Evolutionary conservation across 1,140 invertebrate species (phyloP), one percentile per base, ranked within the genome.

Genomic region (Megalonaias nervosa): DNA sequence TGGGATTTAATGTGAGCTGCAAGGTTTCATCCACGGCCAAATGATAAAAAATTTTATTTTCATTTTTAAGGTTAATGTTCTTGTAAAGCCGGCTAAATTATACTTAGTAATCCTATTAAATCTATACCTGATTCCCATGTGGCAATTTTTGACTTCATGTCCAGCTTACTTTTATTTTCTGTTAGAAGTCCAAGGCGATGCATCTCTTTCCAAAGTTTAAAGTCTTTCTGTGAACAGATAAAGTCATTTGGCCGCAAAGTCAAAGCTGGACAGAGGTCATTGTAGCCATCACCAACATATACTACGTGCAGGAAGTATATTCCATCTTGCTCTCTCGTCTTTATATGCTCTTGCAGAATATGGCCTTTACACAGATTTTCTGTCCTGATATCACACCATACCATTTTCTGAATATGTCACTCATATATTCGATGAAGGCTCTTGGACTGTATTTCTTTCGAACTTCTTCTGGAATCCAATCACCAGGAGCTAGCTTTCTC

Each of bases 301-400:
- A 93, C 90, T 14, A 95, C 90, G 74, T 87, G 91, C 31, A 92
- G 88, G 85, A 94, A 96, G 6, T 83, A 73, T 1, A 31, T 1
- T 1, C 92, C 82, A 58, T 92, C 89, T 0, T 89, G 79, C 57
- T 86, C 87, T 77, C 93, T 90, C 26, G 91, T 75, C 55, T 91
- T 86, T 1, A 95, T 90, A 85, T 94, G 94, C 66, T 93, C 91
- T 78, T 94, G 80, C 67, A 88, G 73, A 74, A 96, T 94, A 74
- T 93, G 91, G 0, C 95, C 95, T 89, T 96, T 96, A 86, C 95
- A 96, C 57, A 96, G 86, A 91, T 96, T 96, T 67, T 92, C 92
- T 15, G 93, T 93, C 84, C 95, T 95, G 1, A 95, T 83, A 55
- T 93, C 90, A 84, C 95, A 96, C 84, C 92, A 93, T 76, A 94